Conservation (phyloP, 2,113 vertebrate species). For the Triplophysa tibetana region DNA sequence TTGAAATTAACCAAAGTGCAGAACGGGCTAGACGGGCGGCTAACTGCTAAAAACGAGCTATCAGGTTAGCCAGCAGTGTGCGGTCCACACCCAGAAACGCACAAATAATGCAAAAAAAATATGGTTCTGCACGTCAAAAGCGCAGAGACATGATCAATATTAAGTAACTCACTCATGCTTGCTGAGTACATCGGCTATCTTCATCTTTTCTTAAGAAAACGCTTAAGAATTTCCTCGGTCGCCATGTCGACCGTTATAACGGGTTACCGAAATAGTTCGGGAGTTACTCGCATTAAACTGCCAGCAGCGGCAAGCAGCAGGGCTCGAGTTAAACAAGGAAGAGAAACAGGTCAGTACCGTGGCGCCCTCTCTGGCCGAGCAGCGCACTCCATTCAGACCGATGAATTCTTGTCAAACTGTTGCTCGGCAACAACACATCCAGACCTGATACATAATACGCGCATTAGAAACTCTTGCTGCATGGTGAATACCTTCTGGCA, state of each 20-base stretch:
- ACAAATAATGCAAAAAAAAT: slow-evolving; percentile 34
- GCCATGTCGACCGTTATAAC: slow-evolving; percentile 76
- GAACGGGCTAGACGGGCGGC: slow-evolving; percentile 18
- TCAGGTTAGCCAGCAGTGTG: slow-evolving; percentile 23
- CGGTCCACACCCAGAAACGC: slow-evolving; percentile 54
- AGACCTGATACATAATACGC: not conserved
- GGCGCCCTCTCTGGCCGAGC: slow-evolving; percentile 5
- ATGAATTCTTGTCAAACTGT: not conserved
- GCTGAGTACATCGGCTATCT: slow-evolving; percentile 71
- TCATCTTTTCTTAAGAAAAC: slow-evolving; percentile 72
- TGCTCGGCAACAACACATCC: not conserved
- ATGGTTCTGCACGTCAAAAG: not conserved
- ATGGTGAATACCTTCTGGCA: not conserved
- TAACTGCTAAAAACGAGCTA: slow-evolving; percentile 25
- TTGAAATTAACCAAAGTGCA: not conserved
- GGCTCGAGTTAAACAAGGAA: slow-evolving; percentile 23
- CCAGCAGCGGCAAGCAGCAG: slow-evolving; percentile 20
- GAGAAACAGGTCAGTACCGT: not conserved
- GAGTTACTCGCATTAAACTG: slow-evolving; percentile 56
- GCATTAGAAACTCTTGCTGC: not conserved
- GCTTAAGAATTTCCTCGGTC: slow-evolving; percentile 68
- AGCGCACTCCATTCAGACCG: not conserved
- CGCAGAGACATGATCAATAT: not conserved
- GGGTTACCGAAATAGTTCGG: slow-evolving; percentile 70
- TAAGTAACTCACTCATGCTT: slow-evolving; percentile 75